Conservation (phyloP, 2,888 invertebrate species). For the Argynnis bischoffii region DNA sequence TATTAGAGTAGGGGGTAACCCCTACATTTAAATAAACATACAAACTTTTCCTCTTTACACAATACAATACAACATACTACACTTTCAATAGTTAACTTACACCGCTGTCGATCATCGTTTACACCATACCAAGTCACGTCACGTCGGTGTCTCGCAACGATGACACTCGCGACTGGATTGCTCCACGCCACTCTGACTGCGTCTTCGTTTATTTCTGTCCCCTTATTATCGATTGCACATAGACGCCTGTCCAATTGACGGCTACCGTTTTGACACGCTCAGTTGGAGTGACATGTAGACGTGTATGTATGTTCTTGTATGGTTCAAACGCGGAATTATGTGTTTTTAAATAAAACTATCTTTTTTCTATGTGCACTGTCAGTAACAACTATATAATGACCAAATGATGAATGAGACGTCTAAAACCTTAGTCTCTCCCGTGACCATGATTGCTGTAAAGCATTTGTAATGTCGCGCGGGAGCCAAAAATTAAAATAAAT, state of each 20-base stretch:
- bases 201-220: constrained; percentile 50
- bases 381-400: too few species aligned
- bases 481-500: too few species aligned
- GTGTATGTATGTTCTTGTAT: too few species aligned
- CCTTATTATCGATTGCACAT: constrained; percentile 47
- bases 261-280: constrained; percentile 23
- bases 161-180: constrained; percentile 74
- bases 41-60: background rate
- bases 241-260: constrained; percentile 40
- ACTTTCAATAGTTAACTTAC: background rate
- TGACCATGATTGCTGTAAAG: too few species aligned
- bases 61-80: background rate
- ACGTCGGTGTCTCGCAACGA: constrained; percentile 61
- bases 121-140: constrained; percentile 45
- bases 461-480: too few species aligned
- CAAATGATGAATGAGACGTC: too few species aligned
- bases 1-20: too few species aligned
- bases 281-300: constrained; percentile 2
- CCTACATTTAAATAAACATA: background rate
- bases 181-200: constrained; percentile 55
- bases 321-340: too few species aligned
- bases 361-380: too few species aligned
- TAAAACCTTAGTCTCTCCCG: too few species aligned
- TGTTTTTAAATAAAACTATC: too few species aligned
- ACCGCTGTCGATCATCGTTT: constrained; percentile 20